These are phyloP conservation scores for Cyclina sinensis DNA, from an alignment of 1,140 invertebrate species.

Conservation along the genomic window DNA sequence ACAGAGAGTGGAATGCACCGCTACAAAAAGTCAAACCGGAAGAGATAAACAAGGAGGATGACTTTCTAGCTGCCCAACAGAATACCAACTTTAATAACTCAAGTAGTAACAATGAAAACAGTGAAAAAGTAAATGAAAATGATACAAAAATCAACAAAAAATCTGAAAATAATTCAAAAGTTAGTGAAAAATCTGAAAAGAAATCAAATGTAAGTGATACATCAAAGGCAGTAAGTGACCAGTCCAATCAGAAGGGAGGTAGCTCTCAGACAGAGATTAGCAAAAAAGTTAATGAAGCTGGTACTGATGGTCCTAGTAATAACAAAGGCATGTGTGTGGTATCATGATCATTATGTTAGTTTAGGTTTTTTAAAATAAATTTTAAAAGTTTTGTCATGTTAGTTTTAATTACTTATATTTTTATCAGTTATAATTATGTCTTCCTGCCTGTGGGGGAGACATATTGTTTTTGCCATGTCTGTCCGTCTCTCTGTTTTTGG, in stretches of 20 bases:
- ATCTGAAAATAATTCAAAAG: background rate
- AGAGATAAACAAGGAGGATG: background rate
- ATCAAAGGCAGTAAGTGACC: background rate
- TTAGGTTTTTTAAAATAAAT: background rate
- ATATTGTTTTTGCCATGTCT: too few relatives aligned
- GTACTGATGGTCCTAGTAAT: background rate
- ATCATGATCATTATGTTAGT: background rate
- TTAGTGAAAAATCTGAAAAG: background rate
- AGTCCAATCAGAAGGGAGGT: background rate
- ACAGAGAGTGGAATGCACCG: constrained; percentile 92
- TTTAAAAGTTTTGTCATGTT: too few relatives aligned
- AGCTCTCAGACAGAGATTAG: background rate
- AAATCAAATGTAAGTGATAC: too few relatives aligned
- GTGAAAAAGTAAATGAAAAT: too few relatives aligned
- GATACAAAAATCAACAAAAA: too few relatives aligned
- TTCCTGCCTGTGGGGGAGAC: too few relatives aligned
- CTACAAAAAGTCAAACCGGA: constrained; percentile 82
- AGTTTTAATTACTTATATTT: too few relatives aligned
- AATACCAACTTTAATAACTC: background rate
- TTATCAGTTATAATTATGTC: too few relatives aligned
- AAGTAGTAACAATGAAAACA: background rate
- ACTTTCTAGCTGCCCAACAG: background rate
- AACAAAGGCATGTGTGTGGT: constrained; percentile 5
- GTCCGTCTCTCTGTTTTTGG: too few relatives aligned
- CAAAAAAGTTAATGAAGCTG: background rate